Evolutionary conservation across 2,797 vertebrate genomes (phyloP).

Genomic region (Lutjanus campechanus): DNA sequence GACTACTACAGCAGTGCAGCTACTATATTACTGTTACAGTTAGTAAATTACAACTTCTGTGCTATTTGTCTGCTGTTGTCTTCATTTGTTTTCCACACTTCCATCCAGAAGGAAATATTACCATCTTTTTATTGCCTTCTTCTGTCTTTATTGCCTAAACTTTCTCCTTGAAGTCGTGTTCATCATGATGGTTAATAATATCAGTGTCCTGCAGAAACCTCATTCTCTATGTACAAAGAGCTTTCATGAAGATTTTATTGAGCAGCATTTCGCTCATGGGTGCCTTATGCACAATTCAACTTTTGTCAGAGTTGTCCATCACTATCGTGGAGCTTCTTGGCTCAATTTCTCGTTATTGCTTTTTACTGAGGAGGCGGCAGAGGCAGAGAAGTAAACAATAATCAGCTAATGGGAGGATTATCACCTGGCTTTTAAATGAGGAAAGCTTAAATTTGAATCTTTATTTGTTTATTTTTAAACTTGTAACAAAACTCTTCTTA

Average conservation of each 20-base stretch:
- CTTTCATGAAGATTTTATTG: conserved; percentile 29
- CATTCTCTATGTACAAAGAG: conserved; percentile 6
- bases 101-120: conserved; percentile 27
- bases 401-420: conserved; percentile 11
- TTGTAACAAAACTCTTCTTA: neutral
- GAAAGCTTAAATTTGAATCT: neutral
- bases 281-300: neutral
- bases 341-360: conserved; percentile 26
- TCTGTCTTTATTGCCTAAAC: conserved; percentile 38
- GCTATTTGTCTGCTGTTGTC: conserved; percentile 8
- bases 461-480: neutral
- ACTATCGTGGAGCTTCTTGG: conserved; percentile 4
- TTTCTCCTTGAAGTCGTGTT: neutral
- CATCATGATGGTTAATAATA: conserved; percentile 30
- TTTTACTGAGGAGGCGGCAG: conserved; percentile 15
- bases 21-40: neutral
- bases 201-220: conserved; percentile 22
- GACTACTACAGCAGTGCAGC: neutral
- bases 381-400: neutral
- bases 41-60: conserved; percentile 17
- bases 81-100: conserved; percentile 26
- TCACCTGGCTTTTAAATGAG: neutral
- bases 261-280: conserved; percentile 7
- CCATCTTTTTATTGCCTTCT: conserved; percentile 22
- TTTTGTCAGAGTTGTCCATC: conserved; percentile 8